phyloP scores from a whole-genome alignment of 1,140 invertebrate species.

The Brachionus rotundiformis region DNA sequence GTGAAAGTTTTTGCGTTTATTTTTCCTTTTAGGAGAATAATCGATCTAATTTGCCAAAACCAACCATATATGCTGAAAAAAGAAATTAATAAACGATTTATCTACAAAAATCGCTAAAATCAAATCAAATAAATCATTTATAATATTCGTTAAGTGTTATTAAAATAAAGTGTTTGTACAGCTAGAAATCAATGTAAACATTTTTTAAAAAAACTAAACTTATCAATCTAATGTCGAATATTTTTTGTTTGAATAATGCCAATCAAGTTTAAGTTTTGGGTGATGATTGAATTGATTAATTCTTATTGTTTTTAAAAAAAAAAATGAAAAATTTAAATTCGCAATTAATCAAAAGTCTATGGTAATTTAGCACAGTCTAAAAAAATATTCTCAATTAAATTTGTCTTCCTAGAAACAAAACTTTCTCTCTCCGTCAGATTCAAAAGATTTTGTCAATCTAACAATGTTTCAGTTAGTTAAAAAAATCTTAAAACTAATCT shows the following conservation, averaged over 20 bases:
- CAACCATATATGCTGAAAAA: not conserved
- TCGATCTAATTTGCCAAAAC: not conserved
- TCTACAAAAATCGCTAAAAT: not conserved
- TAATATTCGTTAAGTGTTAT: not conserved
- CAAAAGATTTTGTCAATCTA: too few relatives aligned
- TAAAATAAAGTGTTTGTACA: not conserved
- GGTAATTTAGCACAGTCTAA: not conserved
- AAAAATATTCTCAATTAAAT: not conserved
- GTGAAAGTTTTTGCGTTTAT: not conserved
- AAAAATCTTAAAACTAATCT: too few relatives aligned
- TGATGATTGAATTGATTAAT: slow-evolving; percentile 11
- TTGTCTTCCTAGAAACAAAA: not conserved
- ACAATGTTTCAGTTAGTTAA: too few relatives aligned
- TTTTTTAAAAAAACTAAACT: not conserved
- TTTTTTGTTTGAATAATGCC: not conserved
- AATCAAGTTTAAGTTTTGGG: not conserved
- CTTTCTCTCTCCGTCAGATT: too few relatives aligned
- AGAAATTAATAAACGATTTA: slow-evolving; percentile 1
- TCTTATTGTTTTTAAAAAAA: not conserved
- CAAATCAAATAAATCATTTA: slow-evolving; percentile 7
- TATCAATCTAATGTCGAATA: not conserved
- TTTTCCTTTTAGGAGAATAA: not conserved
- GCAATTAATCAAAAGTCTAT: not conserved
- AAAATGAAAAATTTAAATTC: not conserved
- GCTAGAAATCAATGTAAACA: not conserved